phyloP scores from a whole-genome alignment of 1,140 invertebrate genomes.

The Cyclargus thomasi region DNA sequence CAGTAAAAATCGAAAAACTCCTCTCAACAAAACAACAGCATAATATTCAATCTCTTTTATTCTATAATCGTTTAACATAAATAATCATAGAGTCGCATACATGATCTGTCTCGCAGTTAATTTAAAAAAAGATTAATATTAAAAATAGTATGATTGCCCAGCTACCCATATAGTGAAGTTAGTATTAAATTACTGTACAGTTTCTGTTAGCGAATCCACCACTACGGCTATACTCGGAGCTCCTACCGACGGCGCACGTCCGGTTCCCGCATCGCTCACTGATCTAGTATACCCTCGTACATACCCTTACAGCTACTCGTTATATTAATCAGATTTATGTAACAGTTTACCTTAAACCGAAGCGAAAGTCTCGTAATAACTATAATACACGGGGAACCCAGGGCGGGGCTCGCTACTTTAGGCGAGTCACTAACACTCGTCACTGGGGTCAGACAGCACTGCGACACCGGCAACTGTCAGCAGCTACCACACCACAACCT shows the following conservation, averaged over 20 bases:
- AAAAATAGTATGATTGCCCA: constrained; percentile 71
- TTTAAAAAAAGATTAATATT: constrained; percentile 60
- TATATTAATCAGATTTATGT: constrained; percentile 67
- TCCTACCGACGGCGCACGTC: not conserved
- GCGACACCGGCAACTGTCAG: too few relatives aligned
- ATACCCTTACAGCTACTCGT: constrained; percentile 23
- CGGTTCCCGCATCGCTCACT: constrained; percentile 8
- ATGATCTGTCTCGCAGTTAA: constrained; percentile 47
- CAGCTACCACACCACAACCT: too few relatives aligned
- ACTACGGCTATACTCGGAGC: constrained; percentile 51
- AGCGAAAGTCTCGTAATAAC: constrained; percentile 51
- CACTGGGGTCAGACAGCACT: too few relatives aligned
- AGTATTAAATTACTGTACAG: constrained; percentile 70
- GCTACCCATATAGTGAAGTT: constrained; percentile 72
- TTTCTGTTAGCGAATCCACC: constrained; percentile 53
- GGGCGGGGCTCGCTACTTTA: too few relatives aligned
- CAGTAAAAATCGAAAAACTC: constrained; percentile 24
- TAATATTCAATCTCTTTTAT: constrained; percentile 42
- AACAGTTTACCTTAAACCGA: constrained; percentile 59
- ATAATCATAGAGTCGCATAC: constrained; percentile 48
- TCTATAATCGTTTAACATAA: constrained; percentile 37
- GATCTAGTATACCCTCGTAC: constrained; percentile 14
- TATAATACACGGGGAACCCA: constrained; percentile 43
- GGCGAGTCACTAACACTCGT: too few relatives aligned
- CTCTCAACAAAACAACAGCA: constrained; percentile 43